These are phyloP conservation scores for Cephus sareptanus DNA, from an alignment of 2,888 invertebrate species.

Conservation along the genomic window DNA sequence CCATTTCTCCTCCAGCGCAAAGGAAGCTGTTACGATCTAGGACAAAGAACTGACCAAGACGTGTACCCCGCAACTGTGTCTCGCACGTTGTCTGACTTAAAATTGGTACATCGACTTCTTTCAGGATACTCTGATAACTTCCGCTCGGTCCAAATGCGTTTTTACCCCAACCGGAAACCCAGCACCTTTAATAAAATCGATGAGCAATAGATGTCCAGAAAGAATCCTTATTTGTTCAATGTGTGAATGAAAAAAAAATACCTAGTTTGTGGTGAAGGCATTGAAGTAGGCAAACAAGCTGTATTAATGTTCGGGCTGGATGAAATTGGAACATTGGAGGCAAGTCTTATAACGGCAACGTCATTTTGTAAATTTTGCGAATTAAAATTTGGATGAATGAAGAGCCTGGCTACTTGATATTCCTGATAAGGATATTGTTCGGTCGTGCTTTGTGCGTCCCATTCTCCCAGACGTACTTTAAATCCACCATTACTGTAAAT, in stretches of 20 bases:
- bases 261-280: slow-evolving; percentile 57
- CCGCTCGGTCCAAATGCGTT: slow-evolving; percentile 73
- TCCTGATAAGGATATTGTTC: slow-evolving; percentile 78
- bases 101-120: slow-evolving; percentile 81
- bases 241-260: slow-evolving; percentile 13
- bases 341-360: slow-evolving; percentile 82
- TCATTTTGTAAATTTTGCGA: slow-evolving; percentile 81
- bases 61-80: slow-evolving; percentile 72
- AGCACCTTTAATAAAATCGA: slow-evolving; percentile 65
- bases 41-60: slow-evolving; percentile 73
- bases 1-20: slow-evolving; percentile 82
- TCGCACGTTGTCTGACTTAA: slow-evolving; percentile 76
- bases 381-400: slow-evolving; percentile 76
- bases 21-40: slow-evolving; percentile 77
- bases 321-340: slow-evolving; percentile 58
- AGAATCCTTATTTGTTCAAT: not conserved
- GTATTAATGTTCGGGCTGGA: slow-evolving; percentile 65
- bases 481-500: slow-evolving; percentile 59
- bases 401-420: slow-evolving; percentile 70
- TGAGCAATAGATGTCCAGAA: not conserved
- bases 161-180: slow-evolving; percentile 91
- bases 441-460: slow-evolving; percentile 75
- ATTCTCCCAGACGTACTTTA: slow-evolving; percentile 80
- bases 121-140: slow-evolving; percentile 75
- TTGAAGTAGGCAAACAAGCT: slow-evolving; percentile 66